Conservation (phyloP, 1,140 invertebrate species). For the Hyphantria cunea region DNA sequence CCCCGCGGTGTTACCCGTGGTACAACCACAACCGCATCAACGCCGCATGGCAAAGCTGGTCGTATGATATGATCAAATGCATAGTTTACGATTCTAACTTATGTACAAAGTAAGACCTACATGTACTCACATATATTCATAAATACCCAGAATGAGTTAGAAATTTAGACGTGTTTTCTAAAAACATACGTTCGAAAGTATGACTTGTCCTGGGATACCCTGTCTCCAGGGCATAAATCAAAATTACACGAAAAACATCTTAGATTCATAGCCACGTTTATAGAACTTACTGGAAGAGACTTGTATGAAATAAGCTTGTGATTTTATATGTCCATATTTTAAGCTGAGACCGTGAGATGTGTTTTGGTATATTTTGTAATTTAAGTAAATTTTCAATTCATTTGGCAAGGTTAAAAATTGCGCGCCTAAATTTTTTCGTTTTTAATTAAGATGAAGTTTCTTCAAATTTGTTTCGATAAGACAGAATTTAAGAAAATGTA, state of each 20-base stretch:
- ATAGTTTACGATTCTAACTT: too few species aligned
- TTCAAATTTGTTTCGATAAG: too few species aligned
- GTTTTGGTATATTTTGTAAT: neutral
- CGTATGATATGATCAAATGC: too few species aligned
- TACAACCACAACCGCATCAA: too few species aligned
- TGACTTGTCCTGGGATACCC: conserved; percentile 31
- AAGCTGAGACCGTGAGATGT: neutral
- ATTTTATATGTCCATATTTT: neutral
- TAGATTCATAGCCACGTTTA: conserved; percentile 27
- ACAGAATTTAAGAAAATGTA: too few species aligned
- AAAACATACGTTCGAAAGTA: conserved; percentile 34
- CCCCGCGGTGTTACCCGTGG: too few species aligned
- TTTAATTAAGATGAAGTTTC: neutral
- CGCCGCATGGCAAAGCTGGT: too few species aligned
- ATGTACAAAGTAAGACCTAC: too few species aligned
- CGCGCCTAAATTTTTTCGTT: neutral
- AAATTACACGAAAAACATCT: conserved; percentile 59
- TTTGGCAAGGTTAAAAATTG: neutral
- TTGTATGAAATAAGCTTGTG: neutral
- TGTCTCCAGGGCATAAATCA: conserved; percentile 48
- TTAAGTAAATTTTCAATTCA: neutral
- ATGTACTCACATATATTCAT: neutral
- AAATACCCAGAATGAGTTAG: neutral
- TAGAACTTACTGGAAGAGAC: neutral
- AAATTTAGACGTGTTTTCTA: neutral